Evolutionary conservation across 2,797 vertebrate species (phyloP), one percentile per base, ranked within the genome.

Genomic region (Oreochromis grahami): DNA sequence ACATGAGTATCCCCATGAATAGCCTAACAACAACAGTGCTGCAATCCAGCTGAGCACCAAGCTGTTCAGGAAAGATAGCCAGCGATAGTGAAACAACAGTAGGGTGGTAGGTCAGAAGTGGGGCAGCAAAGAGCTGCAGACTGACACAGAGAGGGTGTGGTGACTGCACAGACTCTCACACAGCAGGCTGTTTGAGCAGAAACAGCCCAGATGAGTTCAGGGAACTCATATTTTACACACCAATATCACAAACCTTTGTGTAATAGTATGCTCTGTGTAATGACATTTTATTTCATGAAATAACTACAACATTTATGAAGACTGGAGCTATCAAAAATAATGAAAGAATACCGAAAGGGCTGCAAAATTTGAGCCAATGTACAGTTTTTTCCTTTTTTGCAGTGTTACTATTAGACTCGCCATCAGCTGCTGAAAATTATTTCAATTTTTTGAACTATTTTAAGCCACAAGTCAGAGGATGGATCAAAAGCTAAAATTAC

Each of bases 41-140:
- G 79, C 53, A 65, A 88, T 48, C 83, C 82, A 76, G 87, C 50
- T 56, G 79, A 86, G 77, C 65, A 9, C 81, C 86, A 92, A 92
- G 91, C 93, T 94, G 91, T 83, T 91, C 85, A 86, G 88, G 91
- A 93, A 87, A 93, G 94, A 94, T 92, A 93, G 83, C 79, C 10
- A 1, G 80, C 56, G 79, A 85, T 21, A 84, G 89, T 90, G 78
- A 77, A 92, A 93, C 90, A 91, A 83, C 80, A 88, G 90, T 3
- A 13, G 77, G 76, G 93, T 38, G 92, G 89, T 87, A 92, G 87
- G 87, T 90, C 87, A 21, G 87, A 80, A 34, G 89, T 84, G n/a
- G 89, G 79, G 29, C 85, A 70, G 82, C 17, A 78, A 79, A 68
- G 74, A 80, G 79, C 80, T 77, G 76, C 76, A 72, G 86, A 84